A percentile compares a stretch with the other conserved stretches of the same genome.
Conservation (phyloP, 2,888 invertebrate genomes). For the Oscheius onirici region DNA sequence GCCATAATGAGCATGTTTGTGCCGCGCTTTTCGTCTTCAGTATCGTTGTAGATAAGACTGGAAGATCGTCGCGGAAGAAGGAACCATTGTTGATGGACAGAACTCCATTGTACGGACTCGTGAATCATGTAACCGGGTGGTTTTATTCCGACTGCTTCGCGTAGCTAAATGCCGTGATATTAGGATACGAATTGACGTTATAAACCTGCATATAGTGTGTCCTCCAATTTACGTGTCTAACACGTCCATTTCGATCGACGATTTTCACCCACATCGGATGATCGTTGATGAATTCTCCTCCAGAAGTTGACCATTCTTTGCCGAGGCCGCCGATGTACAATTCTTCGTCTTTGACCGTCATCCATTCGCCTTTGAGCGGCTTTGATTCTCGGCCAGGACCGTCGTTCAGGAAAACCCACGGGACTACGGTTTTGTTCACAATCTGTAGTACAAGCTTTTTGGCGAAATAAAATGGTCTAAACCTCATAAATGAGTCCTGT, state of each 20-base stretch:
- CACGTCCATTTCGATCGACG: conserved; percentile 30
- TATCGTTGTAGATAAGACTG: conserved; percentile 86
- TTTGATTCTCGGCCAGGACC: conserved; percentile 82
- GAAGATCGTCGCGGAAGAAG: conserved; percentile 92
- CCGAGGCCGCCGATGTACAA: conserved; percentile 92
- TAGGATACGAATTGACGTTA: conserved; percentile 74
- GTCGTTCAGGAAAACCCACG: conserved; percentile 82
- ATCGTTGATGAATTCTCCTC: conserved; percentile 79
- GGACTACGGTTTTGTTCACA: conserved; percentile 48
- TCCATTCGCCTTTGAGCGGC: conserved; percentile 94
- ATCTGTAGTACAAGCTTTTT: conserved; percentile 11
- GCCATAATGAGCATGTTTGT: conserved; percentile 85
- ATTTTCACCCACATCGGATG: conserved; percentile 92
- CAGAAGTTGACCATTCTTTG: conserved; percentile 91
- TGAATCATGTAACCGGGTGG: conserved; percentile 97
- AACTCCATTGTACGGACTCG: conserved; percentile 91
- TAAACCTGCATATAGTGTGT: conserved; percentile 70
- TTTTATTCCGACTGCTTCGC: conserved; percentile 82
- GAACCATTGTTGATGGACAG: conserved; percentile 85
- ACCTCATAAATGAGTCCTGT: conserved; percentile 78
- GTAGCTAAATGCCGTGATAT: no score
- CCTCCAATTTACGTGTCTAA: conserved; percentile 70
- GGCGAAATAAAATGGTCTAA: background rate
- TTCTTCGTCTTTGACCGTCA: conserved; percentile 86
- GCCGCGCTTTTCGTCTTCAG: conserved; percentile 84